phyloP scores from a whole-genome alignment of 2,888 invertebrate genomes.

The Bellardia pandia region DNA sequence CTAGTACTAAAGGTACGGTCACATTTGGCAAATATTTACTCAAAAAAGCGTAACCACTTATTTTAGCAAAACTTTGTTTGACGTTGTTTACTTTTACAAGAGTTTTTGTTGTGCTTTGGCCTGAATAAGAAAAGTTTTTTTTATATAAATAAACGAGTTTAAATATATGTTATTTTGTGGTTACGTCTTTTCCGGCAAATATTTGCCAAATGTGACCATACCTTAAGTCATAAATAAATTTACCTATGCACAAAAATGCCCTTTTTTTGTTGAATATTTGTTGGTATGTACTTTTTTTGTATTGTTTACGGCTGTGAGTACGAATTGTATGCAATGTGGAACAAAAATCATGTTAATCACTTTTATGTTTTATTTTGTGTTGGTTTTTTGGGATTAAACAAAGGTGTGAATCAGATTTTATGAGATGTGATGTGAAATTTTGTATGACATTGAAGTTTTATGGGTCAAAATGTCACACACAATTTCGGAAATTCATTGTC shows the following conservation, averaged over 20 bases:
- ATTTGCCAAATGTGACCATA: too few relatives aligned
- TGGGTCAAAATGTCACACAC: neutral
- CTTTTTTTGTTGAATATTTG: slow-evolving; percentile 17
- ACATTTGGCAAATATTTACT: too few relatives aligned
- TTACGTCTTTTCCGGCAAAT: too few relatives aligned
- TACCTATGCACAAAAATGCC: neutral
- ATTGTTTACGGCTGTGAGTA: neutral
- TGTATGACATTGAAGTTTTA: slow-evolving; percentile 16
- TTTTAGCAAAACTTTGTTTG: too few relatives aligned
- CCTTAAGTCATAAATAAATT: neutral
- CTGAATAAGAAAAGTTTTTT: too few relatives aligned
- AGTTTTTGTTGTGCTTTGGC: too few relatives aligned
- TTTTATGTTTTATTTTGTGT: slow-evolving; percentile 1
- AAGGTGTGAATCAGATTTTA: slow-evolving; percentile 33
- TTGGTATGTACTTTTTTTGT: neutral
- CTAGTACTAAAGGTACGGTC: neutral
- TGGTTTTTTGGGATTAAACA: neutral
- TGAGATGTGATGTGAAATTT: slow-evolving; percentile 33
- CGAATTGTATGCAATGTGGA: neutral
- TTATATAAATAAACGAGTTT: too few relatives aligned
- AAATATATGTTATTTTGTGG: too few relatives aligned
- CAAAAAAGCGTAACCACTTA: too few relatives aligned
- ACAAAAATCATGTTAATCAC: slow-evolving; percentile 7
- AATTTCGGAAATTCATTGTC: neutral
- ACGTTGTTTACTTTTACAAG: too few relatives aligned